Conservation (phyloP, 1,140 invertebrate genomes). For the Chrysomallon squamiferum region DNA sequence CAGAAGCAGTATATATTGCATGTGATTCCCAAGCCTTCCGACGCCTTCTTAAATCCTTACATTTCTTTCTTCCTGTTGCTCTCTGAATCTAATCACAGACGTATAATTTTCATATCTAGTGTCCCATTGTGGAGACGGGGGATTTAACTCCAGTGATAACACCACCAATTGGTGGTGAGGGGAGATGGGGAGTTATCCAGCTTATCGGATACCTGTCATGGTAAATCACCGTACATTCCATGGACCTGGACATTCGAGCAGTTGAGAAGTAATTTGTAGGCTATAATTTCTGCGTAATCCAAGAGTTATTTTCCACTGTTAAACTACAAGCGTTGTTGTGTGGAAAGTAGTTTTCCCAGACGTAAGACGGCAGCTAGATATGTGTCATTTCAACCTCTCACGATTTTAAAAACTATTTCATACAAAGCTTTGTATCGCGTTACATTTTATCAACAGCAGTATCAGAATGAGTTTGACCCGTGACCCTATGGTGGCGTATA, state of each 20-base stretch:
- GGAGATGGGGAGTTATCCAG: neutral
- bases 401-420: no score
- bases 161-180: slow-evolving; percentile 15
- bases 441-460: no score
- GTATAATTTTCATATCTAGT: slow-evolving; percentile 20
- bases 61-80: neutral
- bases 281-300: slow-evolving; percentile 18
- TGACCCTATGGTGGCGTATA: no score
- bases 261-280: slow-evolving; percentile 26
- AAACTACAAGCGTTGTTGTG: no score
- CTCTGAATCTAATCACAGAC: neutral
- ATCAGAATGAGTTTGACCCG: no score
- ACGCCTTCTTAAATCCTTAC: neutral
- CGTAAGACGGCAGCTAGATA: no score
- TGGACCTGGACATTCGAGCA: neutral
- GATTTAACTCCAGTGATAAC: slow-evolving; percentile 17
- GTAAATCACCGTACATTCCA: slow-evolving; percentile 11
- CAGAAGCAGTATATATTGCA: no score
- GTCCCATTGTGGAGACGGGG: slow-evolving; percentile 4
- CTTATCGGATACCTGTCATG: slow-evolving; percentile 17
- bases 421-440: no score
- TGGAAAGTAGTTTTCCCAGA: no score
- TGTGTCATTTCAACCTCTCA: no score
- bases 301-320: neutral
- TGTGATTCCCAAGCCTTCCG: no score